A percentile compares a stretch with the other conserved stretches of the same genome.
phyloP scores from a whole-genome alignment of 1,140 invertebrate species.

The Ctenoplectra terminalis region DNA sequence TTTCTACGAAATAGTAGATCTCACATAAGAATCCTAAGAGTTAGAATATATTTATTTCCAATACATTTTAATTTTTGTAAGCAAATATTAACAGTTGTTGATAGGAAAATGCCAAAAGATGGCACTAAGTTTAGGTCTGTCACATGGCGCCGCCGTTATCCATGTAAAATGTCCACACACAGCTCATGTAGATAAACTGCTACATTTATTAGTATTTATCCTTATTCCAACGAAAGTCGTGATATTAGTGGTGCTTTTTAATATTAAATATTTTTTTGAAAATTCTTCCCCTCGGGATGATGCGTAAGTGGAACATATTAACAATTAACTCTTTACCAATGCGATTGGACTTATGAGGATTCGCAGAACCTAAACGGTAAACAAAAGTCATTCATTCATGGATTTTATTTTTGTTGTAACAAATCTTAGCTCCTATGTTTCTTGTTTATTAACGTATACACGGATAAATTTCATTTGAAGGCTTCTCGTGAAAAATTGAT shows the following conservation, averaged over 20 bases:
- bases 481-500: not conserved
- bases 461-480: not conserved
- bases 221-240: constrained; percentile 1
- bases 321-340: not conserved
- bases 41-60: too few species aligned
- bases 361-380: constrained; percentile 34
- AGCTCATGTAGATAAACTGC: not conserved
- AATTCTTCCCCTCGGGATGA: not conserved
- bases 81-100: not conserved
- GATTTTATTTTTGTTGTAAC: not conserved
- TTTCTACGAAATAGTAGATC: too few species aligned
- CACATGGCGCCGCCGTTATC: constrained; percentile 14
- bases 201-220: constrained; percentile 34
- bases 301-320: not conserved
- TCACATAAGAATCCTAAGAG: too few species aligned
- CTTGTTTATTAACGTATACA: not conserved
- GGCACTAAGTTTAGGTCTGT: not conserved
- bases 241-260: constrained; percentile 6
- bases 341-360: constrained; percentile 38
- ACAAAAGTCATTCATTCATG: constrained; percentile 16
- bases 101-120: not conserved
- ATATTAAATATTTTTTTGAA: not conserved
- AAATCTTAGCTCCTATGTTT: not conserved
- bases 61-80: not conserved
- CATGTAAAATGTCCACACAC: not conserved